Base-by-base conservation (phyloP, 2,888 invertebrate species). In the Myopa tessellatipennis region DNA sequence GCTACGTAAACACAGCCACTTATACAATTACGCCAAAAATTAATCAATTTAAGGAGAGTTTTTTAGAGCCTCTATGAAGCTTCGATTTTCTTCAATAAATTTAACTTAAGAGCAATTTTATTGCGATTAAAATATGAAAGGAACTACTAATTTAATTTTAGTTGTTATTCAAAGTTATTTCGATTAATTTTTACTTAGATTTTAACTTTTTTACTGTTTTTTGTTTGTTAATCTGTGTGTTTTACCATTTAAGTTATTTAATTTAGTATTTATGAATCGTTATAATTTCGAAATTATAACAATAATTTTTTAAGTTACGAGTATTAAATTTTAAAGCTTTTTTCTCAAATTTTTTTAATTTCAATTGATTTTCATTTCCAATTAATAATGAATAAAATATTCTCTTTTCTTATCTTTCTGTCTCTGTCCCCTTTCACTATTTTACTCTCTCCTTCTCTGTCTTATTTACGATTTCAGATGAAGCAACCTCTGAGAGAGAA, bases 401-500 rank as follows among this genome's bases (percentile, higher is more conserved):
- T 45, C 10, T 45, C 45, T n/a, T 61, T 61, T 61, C 18, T 61
- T 7, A 8, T 61, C 61, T 26, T 26, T 61, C 16, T 58, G 0
- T 61, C 26, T n/a, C 6, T 4, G 8, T 8, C n/a, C 26, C 2
- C n/a, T 61, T 3, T 26, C 26, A 70, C 18, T 70, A 16, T 68
- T 36, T 67, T n/a, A 34, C 0, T 34, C 10, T 50, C 34, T 60
- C 14, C 34, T 67, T 52, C 45, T 69, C 14, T 52, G 6, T 78
- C 70, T 84, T 77, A 82, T 83, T 84, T 86, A 83, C 85, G 88
- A 79, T 93, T 92, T 16, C 92, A 95, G 95, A 94, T 94, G 86
- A 93, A 94, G 91, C 94, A 95, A 91, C 95, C 95, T 83, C 92
- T 95, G 88, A 95, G 93, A 85, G 93, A 93, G 89, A 93, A 93